Evolutionary conservation across 2,888 invertebrate species (phyloP), one percentile per base, ranked within the genome.

Genomic region (Drosophila monieri): DNA sequence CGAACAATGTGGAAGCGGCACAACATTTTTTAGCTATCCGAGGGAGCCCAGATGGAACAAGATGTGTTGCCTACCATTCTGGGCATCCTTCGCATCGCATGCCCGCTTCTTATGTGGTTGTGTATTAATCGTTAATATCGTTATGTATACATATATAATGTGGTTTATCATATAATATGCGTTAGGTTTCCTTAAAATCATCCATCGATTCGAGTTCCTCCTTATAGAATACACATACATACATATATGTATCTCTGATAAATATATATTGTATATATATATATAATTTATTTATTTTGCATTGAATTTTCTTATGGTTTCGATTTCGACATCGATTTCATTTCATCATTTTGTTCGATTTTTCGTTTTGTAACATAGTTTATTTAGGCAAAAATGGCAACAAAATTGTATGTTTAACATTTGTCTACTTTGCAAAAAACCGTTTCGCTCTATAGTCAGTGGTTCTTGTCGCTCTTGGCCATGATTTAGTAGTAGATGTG

Each of bases 331-430:
- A n/a, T n/a, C n/a, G 44, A 21, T 56, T 52, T 58, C 53, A 59
- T 43, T 49, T 66, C 59, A 74, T 27, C 8, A 74, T 21, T 59
- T 66, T 74, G 78, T 69, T 66, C 67, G 60, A 53, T 77, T 62
- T 35, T 65, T 71, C 55, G 68, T 67, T 84, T 86, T 89, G 90
- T 88, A 90, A 90, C 91, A 90, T 89, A 91, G 90, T 90, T 90
- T 87, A 87, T 90, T 90, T 90, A 90, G 91, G 90, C 90, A 90
- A 90, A 90, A 90, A 91, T 91, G 90, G 90, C 90, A 90, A 90
- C 90, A 89, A 89, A 90, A 90, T 89, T 89, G 79, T 87, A 88
- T 88, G 85, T 86, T 84, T 84, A 84, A 87, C 88, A 89, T 89
- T 81, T 81, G 76, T 86, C 81, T 81, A 81, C 87, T 76, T 70